Conservation (phyloP, 2,888 invertebrate genomes). For the Frankliniella intonsa region DNA sequence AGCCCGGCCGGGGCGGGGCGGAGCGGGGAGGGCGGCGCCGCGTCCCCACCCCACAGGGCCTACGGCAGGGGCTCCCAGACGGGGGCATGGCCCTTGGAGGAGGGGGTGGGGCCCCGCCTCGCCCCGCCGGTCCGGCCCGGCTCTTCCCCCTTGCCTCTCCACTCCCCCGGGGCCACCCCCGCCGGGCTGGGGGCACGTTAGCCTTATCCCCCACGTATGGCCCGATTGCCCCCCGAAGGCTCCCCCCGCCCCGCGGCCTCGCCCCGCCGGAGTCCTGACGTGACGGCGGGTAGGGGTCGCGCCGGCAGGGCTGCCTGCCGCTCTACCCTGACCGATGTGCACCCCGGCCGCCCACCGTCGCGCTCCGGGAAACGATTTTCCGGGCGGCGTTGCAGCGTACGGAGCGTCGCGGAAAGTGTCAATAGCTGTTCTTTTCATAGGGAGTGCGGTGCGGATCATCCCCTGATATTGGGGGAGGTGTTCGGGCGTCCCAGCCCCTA, state of each 20-base stretch:
- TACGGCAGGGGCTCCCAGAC: background rate
- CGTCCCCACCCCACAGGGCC: too few relatives aligned
- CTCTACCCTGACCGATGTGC: too few relatives aligned
- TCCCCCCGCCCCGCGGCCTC: background rate
- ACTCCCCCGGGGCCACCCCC: background rate
- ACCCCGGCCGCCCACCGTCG: too few relatives aligned
- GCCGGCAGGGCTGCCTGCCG: too few relatives aligned
- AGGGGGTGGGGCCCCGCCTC: background rate
- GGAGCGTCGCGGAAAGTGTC: too few relatives aligned
- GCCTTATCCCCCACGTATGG: background rate
- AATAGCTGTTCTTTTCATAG: too few relatives aligned
- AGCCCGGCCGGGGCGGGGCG: background rate
- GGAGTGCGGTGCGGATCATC: too few relatives aligned
- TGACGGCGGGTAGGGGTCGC: background rate
- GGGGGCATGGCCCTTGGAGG: background rate
- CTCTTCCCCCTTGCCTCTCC: background rate
- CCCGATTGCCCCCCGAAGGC: background rate
- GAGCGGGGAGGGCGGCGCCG: too few relatives aligned
- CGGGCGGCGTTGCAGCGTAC: too few relatives aligned
- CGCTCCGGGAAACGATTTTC: too few relatives aligned
- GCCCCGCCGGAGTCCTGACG: background rate
- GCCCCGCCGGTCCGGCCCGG: background rate
- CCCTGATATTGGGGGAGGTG: too few relatives aligned
- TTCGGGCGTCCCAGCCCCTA: too few relatives aligned
- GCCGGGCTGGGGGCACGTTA: background rate